Evolutionary conservation across 2,797 vertebrate species (phyloP), one percentile per base, ranked within the genome.

Genomic region (Pseudopleuronectes americanus): DNA sequence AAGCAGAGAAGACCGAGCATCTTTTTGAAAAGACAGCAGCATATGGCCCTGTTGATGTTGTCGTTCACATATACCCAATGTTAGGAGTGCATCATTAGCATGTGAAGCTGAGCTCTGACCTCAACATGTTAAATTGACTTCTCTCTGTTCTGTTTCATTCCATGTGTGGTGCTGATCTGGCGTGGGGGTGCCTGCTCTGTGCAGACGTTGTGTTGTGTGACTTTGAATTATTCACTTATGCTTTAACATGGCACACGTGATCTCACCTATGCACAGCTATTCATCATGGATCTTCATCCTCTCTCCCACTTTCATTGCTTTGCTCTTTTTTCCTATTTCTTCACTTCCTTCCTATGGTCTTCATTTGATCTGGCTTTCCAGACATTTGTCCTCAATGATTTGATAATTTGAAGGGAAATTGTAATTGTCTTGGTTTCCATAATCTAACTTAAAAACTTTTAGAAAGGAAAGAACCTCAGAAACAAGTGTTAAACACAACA

Each of bases 181-280:
- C 10, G 8, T 12, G 33, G 33, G 10, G 10, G 33, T 12, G 45
- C 21, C 22, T 28, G 41, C 48, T 70, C 74, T 62, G 47, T 71
- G 52, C 62, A 64, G 64, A 74, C 38, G 9, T 59, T 81, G 68
- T 74, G 73, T 71, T 87, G 76, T 66, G 78, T 83, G 84, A 69
- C 77, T 71, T 63, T 87, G 74, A 90, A 90, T 89, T 80, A 89
- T 90, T 90, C 79, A 89, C 69, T 80, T 77, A 26, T 58, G 71
- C 76, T 84, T 84, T 80, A 83, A 85, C 77, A 57, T 52, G 26
- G 55, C 55, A 62, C 76, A 82, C 52, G 74, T 88, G 88, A 85
- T 65, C 67, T 48, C 14, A 58, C 57, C 64, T 54, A 68, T 58
- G 75, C 36, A 43, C 61, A 57, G 43, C 63, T 71, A 66, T 84